Evolutionary conservation across 2,113 vertebrate genomes (phyloP).

Genomic region (Kryptolebias marmoratus): DNA sequence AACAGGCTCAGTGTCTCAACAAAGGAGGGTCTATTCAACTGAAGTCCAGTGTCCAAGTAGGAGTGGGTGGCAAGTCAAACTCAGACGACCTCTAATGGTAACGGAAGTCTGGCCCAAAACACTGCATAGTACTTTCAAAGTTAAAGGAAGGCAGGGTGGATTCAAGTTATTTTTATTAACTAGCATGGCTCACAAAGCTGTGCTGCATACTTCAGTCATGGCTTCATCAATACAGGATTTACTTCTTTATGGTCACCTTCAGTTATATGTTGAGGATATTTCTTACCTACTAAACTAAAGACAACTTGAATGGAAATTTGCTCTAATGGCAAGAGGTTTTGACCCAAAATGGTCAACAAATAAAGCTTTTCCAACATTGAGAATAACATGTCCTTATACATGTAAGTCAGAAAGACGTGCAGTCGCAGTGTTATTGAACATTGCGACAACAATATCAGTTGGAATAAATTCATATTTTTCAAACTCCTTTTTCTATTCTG

Average conservation of each 20-base stretch:
- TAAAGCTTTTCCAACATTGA: background rate
- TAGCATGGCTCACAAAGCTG: too few species aligned
- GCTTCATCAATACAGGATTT: background rate
- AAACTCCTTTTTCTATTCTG: too few species aligned
- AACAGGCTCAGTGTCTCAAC: slow-evolving; percentile 6
- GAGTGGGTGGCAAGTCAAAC: slow-evolving; percentile 27
- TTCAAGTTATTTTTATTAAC: too few species aligned
- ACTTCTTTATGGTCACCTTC: background rate
- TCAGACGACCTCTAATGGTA: slow-evolving; percentile 23
- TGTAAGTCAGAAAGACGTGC: background rate
- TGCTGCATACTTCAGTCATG: too few species aligned
- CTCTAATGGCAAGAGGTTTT: background rate
- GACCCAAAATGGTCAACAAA: background rate
- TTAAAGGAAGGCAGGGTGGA: slow-evolving; percentile 5
- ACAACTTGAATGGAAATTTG: background rate
- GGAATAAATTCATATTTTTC: background rate
- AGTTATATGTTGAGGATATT: background rate
- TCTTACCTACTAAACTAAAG: background rate
- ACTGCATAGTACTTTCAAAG: slow-evolving; percentile 15
- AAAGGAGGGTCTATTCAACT: slow-evolving; percentile 4
- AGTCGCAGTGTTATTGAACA: background rate
- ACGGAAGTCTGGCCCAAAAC: slow-evolving; percentile 9
- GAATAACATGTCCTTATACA: too few species aligned
- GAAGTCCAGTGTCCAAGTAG: slow-evolving; percentile 20
- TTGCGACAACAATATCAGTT: background rate